Percentiles rank a stretch among this genome's conserved stretches.
These are phyloP conservation scores for Muschampia plurimacula DNA, from an alignment of 2,888 invertebrate genomes.

Conservation along the genomic window DNA sequence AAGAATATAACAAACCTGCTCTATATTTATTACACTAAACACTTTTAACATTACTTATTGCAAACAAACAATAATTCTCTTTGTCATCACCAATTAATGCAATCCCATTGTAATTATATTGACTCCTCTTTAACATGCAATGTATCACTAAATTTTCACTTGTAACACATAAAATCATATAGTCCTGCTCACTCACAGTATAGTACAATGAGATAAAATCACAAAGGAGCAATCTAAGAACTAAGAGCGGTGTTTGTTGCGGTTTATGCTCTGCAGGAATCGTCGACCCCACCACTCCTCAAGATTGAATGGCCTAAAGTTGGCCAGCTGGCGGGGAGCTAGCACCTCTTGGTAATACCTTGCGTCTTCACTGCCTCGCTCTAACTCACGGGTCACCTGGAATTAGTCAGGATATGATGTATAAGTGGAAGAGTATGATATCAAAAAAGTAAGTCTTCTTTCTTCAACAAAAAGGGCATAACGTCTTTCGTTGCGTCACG, in stretches of 20 bases:
- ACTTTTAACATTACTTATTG: not conserved
- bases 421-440: too few relatives aligned
- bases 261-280: conserved; percentile 88
- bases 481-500: too few relatives aligned
- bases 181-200: conserved; percentile 38
- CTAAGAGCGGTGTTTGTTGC: conserved; percentile 82
- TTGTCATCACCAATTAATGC: not conserved
- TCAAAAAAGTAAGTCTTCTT: too few relatives aligned
- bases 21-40: not conserved
- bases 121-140: conserved; percentile 16
- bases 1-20: not conserved
- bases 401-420: conserved; percentile 38
- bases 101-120: conserved; percentile 2
- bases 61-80: conserved; percentile 7
- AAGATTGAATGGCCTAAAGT: conserved; percentile 92
- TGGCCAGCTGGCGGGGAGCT: conserved; percentile 84
- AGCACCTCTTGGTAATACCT: conserved; percentile 89
- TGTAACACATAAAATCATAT: conserved; percentile 34
- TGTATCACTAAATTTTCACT: conserved; percentile 29
- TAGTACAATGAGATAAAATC: conserved; percentile 40
- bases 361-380: conserved; percentile 82
- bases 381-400: conserved; percentile 85
- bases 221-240: conserved; percentile 46
- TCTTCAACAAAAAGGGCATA: too few relatives aligned
- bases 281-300: conserved; percentile 92